These are phyloP conservation scores for Sebastes taczanowskii DNA, from an alignment of 2,797 vertebrate species.

Conservation along the genomic window DNA sequence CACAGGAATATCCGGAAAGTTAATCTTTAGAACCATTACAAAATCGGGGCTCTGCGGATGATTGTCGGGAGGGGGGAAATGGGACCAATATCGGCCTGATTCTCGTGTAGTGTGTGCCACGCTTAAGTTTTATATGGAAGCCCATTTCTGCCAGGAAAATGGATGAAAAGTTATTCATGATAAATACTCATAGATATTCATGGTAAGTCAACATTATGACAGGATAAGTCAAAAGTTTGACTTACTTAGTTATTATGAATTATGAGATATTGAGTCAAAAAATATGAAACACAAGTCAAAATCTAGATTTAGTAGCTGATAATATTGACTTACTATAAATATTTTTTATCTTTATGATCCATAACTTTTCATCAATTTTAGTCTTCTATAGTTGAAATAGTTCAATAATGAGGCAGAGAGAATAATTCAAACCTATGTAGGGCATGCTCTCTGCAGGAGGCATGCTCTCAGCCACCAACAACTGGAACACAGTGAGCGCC, in stretches of 20 bases:
- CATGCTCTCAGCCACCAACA: slow-evolving; percentile 99
- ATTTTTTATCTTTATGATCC: not conserved
- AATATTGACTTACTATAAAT: not conserved
- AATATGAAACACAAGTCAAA: not conserved
- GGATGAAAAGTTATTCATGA: not conserved
- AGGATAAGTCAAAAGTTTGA: not conserved
- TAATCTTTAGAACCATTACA: too few species aligned
- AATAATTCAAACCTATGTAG: slow-evolving; percentile 86
- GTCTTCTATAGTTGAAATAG: not conserved
- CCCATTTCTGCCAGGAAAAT: not conserved
- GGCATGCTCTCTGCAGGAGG: slow-evolving; percentile 97
- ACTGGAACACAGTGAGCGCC: slow-evolving; percentile 96
- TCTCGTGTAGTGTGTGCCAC: too few species aligned
- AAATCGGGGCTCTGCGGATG: too few species aligned
- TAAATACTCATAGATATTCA: not conserved
- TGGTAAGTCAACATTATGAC: not conserved
- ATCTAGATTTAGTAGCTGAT: not conserved
- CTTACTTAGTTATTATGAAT: not conserved
- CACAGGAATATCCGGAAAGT: too few species aligned
- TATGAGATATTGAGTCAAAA: not conserved
- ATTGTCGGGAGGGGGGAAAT: too few species aligned
- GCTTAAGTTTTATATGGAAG: not conserved
- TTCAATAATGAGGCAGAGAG: not conserved
- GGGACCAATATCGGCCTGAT: too few species aligned
- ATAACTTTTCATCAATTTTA: not conserved